Evolutionary conservation across 2,888 invertebrate genomes (phyloP), one percentile per base, ranked within the genome.

Genomic region (Siphlonurus alternatus): DNA sequence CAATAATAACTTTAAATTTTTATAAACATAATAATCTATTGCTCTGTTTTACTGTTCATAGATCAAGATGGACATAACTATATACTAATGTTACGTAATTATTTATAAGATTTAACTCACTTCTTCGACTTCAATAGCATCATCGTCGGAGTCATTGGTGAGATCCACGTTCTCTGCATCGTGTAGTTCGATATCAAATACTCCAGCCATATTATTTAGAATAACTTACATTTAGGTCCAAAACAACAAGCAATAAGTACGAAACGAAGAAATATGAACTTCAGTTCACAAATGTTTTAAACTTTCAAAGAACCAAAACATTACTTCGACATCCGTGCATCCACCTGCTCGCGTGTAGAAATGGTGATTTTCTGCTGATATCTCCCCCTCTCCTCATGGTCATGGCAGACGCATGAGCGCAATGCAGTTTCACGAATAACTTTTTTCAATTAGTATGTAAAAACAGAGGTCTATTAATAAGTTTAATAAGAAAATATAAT

Each of bases 141-240:
- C 95, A 75, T 94, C 93, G 71, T 91, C 88, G 64, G 79, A 80
- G 72, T 89, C 89, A 74, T 88, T 87, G 76, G 22, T 22, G 19
- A 88, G 87, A 73, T 82, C 85, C 70, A 83, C 79, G 75, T 84
- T 70, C 5, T 70, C 85, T 66, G 77, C 80, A 73, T 87, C 86
- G 73, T 86, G 86, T 74, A 94, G 81, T 78, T 95, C 94, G 77
- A 95, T 86, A 82, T 93, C 93, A 78, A 95, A 94, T 76, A 94
- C 89, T 78, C 89, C 93, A 76, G 88, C 88, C 87, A 88, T 88
- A 20, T 63, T 66, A 64, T 63, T 73, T 51, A 61, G 38, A 59
- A 61, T 56, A 23, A 60, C 59, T 60, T 64, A 62, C 64, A 68
- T 63, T 61, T 63, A 63, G 61, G 65, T 53, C 19, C 59, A 61